phyloP scores from a whole-genome alignment of 2,113 vertebrate genomes.

The Papio anubis region DNA sequence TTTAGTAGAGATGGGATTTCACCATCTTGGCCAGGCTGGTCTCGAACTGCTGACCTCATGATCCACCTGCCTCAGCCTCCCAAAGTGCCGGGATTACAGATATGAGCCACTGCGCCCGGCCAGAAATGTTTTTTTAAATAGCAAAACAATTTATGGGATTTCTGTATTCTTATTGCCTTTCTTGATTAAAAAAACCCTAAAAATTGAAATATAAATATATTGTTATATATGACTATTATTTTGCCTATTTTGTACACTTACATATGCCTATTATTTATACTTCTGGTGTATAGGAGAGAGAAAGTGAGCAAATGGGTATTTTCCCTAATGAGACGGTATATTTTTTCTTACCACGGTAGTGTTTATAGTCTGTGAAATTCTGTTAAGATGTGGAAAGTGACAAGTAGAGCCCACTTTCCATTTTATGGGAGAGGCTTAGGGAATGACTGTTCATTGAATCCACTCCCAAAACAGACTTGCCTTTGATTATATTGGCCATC shows the following conservation, averaged over 20 bases:
- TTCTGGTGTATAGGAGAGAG: neutral
- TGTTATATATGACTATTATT: neutral
- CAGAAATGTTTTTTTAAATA: neutral
- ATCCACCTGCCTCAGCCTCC: too few species aligned
- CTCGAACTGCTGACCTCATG: too few species aligned
- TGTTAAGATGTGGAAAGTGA: slow-evolving; percentile 44
- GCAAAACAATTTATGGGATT: neutral
- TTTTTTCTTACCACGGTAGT: slow-evolving; percentile 40
- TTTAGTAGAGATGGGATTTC: too few species aligned
- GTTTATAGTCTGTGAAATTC: slow-evolving; percentile 59
- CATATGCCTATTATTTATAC: neutral
- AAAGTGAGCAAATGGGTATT: neutral
- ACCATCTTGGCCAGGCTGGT: too few species aligned
- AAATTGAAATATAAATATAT: neutral
- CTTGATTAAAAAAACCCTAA: slow-evolving; percentile 24
- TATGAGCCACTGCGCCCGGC: too few species aligned
- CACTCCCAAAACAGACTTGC: neutral
- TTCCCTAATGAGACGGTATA: slow-evolving; percentile 34
- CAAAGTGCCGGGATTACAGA: too few species aligned
- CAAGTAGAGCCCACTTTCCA: neutral
- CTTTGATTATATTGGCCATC: neutral
- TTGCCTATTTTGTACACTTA: neutral
- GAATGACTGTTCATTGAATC: slow-evolving; percentile 13
- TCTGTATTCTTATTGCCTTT: slow-evolving; percentile 32
- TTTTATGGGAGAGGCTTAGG: neutral